These are phyloP conservation scores for Desmophyllum pertusum DNA, from an alignment of 92 coral and sea anemone species.

Conservation along the genomic window DNA sequence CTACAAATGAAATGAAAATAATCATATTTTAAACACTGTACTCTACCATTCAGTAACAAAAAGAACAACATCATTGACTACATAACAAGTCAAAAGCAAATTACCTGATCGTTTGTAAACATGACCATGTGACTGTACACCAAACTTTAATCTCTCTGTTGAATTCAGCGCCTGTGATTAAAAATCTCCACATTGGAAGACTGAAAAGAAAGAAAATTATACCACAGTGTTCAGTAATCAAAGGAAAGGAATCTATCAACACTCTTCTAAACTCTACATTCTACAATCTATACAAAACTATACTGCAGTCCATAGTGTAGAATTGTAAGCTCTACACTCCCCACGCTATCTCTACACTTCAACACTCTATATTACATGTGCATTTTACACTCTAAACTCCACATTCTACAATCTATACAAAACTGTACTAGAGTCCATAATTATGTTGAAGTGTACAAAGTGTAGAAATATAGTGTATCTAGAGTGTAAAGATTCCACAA, in stretches of 20 bases:
- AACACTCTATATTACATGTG: too few species aligned
- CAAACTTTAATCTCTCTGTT: constrained; percentile 93
- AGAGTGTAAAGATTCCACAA: too few species aligned
- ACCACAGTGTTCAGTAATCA: not conserved
- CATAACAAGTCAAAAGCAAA: not conserved
- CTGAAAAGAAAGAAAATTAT: constrained; percentile 39
- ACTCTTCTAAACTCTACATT: not conserved
- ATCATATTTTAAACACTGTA: not conserved
- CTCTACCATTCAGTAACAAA: not conserved
- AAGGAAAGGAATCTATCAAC: not conserved
- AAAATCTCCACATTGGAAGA: constrained; percentile 96
- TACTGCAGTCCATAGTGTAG: not conserved
- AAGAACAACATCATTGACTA: not conserved
- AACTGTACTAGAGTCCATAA: not conserved
- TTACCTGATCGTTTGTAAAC: constrained; percentile 93
- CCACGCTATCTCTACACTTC: too few species aligned
- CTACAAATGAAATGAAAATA: constrained; percentile 28
- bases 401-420: not conserved
- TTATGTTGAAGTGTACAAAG: not conserved
- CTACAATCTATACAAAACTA: not conserved
- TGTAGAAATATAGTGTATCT: not conserved
- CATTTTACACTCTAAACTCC: not conserved
- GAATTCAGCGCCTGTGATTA: constrained; percentile 93
- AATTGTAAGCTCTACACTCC: not conserved
- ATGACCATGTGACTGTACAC: constrained; percentile 99